Percentiles rank a stretch among this genome's conserved stretches.
Evolutionary conservation across 2,113 vertebrate genomes (phyloP).

Genomic region (Platycercus adscitus): DNA sequence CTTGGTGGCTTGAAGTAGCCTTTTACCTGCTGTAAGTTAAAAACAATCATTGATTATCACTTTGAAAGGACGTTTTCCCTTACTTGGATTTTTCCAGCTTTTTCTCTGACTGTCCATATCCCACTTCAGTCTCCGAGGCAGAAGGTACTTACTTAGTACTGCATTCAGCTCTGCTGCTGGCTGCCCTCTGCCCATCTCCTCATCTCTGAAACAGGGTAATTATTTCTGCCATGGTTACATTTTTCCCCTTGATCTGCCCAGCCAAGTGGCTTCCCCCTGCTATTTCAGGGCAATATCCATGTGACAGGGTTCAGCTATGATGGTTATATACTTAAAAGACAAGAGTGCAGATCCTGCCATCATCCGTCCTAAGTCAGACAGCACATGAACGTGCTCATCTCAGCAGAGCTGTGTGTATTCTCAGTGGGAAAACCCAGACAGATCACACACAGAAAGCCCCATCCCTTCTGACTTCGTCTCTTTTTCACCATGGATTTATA

Average conservation of each 20-base stretch:
- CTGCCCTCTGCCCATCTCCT: neutral
- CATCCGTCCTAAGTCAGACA: neutral
- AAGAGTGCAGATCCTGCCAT: neutral
- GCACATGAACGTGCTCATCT: accelerated
- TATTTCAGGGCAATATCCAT: accelerated
- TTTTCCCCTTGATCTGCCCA: neutral
- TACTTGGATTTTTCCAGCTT: neutral
- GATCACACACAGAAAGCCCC: neutral
- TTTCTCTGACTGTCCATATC: neutral
- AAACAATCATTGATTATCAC: neutral
- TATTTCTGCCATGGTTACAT: neutral
- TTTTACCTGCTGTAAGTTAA: neutral
- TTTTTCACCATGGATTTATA: neutral
- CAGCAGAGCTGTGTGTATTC: neutral
- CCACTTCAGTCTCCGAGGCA: neutral
- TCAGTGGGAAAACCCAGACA: neutral
- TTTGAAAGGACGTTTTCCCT: neutral
- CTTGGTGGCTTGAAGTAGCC: neutral
- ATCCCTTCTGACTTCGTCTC: neutral
- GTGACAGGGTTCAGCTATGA: neutral
- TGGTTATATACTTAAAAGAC: neutral
- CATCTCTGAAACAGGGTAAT: neutral
- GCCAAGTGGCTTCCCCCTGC: neutral
- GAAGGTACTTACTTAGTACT: neutral
- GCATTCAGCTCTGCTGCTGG: neutral